Evolutionary conservation across 2,888 invertebrate genomes (phyloP), one percentile per base, ranked within the genome.

Genomic region (Megaustenia siamemsis): DNA sequence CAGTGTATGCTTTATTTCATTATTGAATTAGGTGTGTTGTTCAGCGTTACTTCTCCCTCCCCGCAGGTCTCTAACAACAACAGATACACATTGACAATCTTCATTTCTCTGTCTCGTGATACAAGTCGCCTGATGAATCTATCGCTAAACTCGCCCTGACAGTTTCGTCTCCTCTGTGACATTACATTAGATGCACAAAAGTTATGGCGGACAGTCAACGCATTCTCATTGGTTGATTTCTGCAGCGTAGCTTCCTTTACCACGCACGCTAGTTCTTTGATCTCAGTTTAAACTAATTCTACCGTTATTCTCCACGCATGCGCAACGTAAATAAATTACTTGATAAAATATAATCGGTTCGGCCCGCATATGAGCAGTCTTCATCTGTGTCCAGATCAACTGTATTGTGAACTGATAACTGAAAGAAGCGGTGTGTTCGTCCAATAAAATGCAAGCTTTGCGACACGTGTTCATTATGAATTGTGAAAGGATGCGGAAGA

Each of bases 281-380:
- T 71, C n/a, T 71, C 12, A 43, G n/a, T 43, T 69, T 21, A 71
- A 71, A 43, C 43, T 71, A 71, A 71, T 43, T 71, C 71, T 43
- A 45, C 71, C 71, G 18, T 43, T 43, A 71, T 71, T 71, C n/a
- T 10, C 43, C n/a, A 24, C 10, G 40, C 71, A 71, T 28, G 43
- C 71, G 71, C 43, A 12, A 71, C 43, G 71, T 71, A 71, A 43
- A 71, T 71, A 71, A 71, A 71, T 71, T 40, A n/a, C 8, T 71
- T 71, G 43, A 71, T 71, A 24, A 71, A 71, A 12, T 43, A 71
- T 71, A 71, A 40, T 43, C 21, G 40, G 43, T 12, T 43, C 43
- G 1, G 45, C 71, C 71, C 71, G 71, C 71, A 71, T 71, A 28
- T 24, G 71, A 24, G 43, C 43, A 43, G 8, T 24, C 43, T 43